phyloP scores from a whole-genome alignment of 2,113 vertebrate genomes.

The Micromys minutus region DNA sequence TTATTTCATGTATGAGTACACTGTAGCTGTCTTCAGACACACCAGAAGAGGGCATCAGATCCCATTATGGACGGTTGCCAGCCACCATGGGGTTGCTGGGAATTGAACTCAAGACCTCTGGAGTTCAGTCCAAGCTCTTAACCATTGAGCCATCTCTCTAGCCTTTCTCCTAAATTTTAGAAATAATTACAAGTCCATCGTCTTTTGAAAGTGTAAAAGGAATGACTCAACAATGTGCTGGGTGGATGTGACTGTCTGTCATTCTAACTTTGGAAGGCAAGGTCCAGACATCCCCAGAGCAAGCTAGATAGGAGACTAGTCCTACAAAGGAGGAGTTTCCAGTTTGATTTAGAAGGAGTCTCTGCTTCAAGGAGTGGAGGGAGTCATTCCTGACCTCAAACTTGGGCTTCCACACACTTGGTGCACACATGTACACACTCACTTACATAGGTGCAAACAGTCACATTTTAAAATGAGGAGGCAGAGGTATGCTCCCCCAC shows the following conservation, averaged over 20 bases:
- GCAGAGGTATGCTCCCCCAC: not conserved
- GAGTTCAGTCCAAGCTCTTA: too few relatives aligned
- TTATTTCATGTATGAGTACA: too few relatives aligned
- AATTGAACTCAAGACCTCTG: too few relatives aligned
- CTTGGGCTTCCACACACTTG: too few relatives aligned
- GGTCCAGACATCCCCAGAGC: not conserved
- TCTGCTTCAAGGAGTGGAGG: not conserved
- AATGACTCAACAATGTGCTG: not conserved
- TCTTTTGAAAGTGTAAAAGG: not conserved
- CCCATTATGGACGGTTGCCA: too few relatives aligned
- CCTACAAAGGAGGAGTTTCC: not conserved
- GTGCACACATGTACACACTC: not conserved
- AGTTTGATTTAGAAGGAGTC: not conserved
- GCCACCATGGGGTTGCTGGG: too few relatives aligned
- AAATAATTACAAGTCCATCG: not conserved
- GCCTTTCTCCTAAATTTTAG: not conserved
- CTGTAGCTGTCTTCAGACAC: too few relatives aligned
- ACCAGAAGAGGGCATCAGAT: too few relatives aligned
- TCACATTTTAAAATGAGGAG: not conserved
- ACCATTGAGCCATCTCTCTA: too few relatives aligned
- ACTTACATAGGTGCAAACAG: not conserved
- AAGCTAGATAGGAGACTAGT: not conserved
- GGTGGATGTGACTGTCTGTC: not conserved
- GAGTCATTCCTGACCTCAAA: not conserved
- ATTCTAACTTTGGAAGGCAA: not conserved